Base-by-base conservation (phyloP, 2,888 invertebrate species). In the Halictus quadricinctus region DNA sequence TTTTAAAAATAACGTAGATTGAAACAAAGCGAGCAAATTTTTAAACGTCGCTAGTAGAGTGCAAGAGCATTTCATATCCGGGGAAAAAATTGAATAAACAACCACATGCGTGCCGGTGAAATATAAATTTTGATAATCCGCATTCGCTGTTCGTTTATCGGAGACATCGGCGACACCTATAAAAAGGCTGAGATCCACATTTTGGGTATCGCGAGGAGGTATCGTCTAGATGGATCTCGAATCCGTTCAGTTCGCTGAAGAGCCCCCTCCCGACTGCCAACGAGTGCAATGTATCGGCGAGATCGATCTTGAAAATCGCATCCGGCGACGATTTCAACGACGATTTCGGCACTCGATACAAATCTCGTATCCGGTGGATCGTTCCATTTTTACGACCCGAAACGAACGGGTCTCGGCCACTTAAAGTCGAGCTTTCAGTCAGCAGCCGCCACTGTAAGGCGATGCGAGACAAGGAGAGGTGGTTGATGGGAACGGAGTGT, bases 321-420 rank as follows among this genome's bases (percentile, higher is more conserved):
- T 60, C 8, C 41, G 58, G 46, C 74, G 36, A 66, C 48, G 76
- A 69, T 72, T 41, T n/a, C n/a, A 36, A 36, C 79, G 54, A 58
- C 64, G 72, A 73, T 80, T 75, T 77, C 74, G 58, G 15, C 72
- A 72, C 48, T 60, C 81, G 80, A 88, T 83, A 87, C 83, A 77
- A 89, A 89, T 87, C 84, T 73, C 72, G 79, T 72, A 77, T 54
- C 79, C 69, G 41, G 72, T 8, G 74, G 46, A 79, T 58, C 41
- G 76, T 72, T 83, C 21, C 50, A 78, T 87, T 83, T 90, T 89
- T 91, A 90, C 88, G 90, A 87, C 75, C 60, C 83, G 85, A 80
- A 80, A 83, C 79, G 72, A 79, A 83, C 21, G 58, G 70, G 50
- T 54, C 29, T 76, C 36, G 50, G 72, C 80, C 76, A 46, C 79